Evolutionary conservation across 2,888 invertebrate genomes (phyloP), one percentile per base, ranked within the genome.

Genomic region (Eremobia ochroleuca): DNA sequence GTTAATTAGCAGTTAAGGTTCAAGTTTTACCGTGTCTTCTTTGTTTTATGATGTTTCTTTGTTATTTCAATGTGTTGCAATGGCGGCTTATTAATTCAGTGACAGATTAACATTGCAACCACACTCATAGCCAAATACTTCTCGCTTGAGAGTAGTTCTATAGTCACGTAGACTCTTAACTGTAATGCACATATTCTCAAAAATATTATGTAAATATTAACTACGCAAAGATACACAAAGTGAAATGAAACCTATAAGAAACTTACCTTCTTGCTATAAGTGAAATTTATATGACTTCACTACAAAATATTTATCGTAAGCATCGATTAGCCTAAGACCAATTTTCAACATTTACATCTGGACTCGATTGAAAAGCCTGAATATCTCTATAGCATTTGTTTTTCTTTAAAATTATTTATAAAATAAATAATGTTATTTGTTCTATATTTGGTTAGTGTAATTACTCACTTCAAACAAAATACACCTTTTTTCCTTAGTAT

Each of bases 1-100:
- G 93, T 93, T 94, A 91, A 85, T 89, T 94, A 94, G 94, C 88
- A 78, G 83, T 81, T 94, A 94, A 94, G 94, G 90, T 92, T 89
- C 92, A 93, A 93, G 92, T 93, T 92, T 92, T 92, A 90, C 88
- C 76, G 85, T 87, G 82, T 88, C 89, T 87, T 88, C 88, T 87
- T 90, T 86, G 84, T 87, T 87, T 88, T 77, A 77, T 69, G 52
- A 75, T 70, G 77, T 78, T 87, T 77, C 37, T 77, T 81, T 82
- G 73, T 88, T 84, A 79, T 72, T 77, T 76, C 59, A 71, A 72
- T 77, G 43, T 79, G 85, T 88, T 84, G 81, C 83, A 77, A 89
- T 74, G 78, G 77, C 69, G 75, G 74, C 68, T 75, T 84, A 66
- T 28, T 66, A 37, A 70, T 81, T 76, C 64, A 70, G 66, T 85